These are phyloP conservation scores for Papilio dardanus DNA, from an alignment of 1,140 invertebrate genomes.

Conservation along the genomic window DNA sequence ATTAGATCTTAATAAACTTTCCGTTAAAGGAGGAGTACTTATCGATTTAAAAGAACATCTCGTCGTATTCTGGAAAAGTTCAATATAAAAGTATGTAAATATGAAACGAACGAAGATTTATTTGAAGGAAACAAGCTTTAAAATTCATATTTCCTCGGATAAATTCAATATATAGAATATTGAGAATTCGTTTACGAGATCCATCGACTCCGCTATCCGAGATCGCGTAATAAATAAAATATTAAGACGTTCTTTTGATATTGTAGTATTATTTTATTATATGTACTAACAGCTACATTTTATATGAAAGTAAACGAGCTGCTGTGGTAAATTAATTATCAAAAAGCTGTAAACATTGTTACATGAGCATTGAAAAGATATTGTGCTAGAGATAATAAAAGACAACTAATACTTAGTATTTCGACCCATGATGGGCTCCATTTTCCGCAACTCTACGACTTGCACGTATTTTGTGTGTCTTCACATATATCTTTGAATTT, in stretches of 20 bases:
- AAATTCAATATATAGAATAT: slow-evolving; percentile 8
- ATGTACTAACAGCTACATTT: not conserved
- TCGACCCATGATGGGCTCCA: too few relatives aligned
- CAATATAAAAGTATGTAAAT: not conserved
- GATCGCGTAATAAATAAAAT: not conserved
- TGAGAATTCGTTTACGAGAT: slow-evolving; percentile 3
- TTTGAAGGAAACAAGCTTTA: not conserved
- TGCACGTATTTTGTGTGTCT: too few relatives aligned
- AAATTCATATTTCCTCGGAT: slow-evolving; percentile 18
- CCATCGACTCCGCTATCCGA: not conserved
- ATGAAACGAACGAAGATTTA: not conserved
- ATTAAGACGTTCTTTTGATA: not conserved
- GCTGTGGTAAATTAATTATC: not conserved
- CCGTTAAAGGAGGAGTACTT: not conserved
- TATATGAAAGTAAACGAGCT: not conserved
- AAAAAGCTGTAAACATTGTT: not conserved
- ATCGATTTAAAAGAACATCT: too few relatives aligned
- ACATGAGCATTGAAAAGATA: too few relatives aligned
- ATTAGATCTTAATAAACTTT: not conserved
- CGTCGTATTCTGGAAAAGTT: too few relatives aligned
- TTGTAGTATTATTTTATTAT: not conserved
- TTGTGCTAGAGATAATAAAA: too few relatives aligned
- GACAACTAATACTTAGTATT: too few relatives aligned
- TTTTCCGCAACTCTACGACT: too few relatives aligned
- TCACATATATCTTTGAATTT: too few relatives aligned